Evolutionary conservation across 2,113 vertebrate species (phyloP).

Genomic region (Tenebrosternarchus preto): DNA sequence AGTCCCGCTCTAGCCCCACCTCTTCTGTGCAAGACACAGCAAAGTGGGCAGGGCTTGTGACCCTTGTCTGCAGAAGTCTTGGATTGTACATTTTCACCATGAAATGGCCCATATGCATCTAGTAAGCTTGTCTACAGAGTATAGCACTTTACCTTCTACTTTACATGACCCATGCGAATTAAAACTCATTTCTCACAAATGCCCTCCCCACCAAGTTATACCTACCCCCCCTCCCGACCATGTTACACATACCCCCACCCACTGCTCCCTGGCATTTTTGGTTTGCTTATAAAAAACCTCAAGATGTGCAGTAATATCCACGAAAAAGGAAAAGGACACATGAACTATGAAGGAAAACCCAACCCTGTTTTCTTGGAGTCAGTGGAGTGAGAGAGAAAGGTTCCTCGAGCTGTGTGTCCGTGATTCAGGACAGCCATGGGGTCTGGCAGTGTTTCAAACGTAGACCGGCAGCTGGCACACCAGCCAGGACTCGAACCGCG

Average conservation of each 20-base stretch:
- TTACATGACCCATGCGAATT: conserved; percentile 82
- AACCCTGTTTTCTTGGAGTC: conserved; percentile 72
- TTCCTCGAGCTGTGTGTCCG: not conserved
- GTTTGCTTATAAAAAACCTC: conserved; percentile 80
- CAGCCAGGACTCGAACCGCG: conserved; percentile 82
- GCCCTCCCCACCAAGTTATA: conserved; percentile 66
- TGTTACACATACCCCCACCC: no score
- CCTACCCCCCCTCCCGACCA: conserved; percentile 4
- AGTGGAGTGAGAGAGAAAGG: conserved; percentile 79
- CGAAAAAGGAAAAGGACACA: conserved; percentile 74
- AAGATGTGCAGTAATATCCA: conserved; percentile 85
- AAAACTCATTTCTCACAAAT: conserved; percentile 82
- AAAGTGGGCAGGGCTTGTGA: conserved; percentile 61
- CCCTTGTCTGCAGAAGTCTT: conserved; percentile 64
- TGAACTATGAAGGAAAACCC: conserved; percentile 73
- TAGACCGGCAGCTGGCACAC: conserved; percentile 82
- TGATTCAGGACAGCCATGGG: conserved; percentile 55
- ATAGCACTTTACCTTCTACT: conserved; percentile 71
- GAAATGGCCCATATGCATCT: conserved; percentile 77
- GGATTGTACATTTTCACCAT: conserved; percentile 75
- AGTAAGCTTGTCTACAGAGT: conserved; percentile 54
- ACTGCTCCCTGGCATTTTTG: conserved; percentile 56
- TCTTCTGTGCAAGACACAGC: conserved; percentile 57
- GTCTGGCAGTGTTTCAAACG: conserved; percentile 92
- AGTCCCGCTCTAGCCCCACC: conserved; percentile 73